Evolutionary conservation across 2,888 invertebrate genomes (phyloP).

Genomic region (Tetragnatha montana): DNA sequence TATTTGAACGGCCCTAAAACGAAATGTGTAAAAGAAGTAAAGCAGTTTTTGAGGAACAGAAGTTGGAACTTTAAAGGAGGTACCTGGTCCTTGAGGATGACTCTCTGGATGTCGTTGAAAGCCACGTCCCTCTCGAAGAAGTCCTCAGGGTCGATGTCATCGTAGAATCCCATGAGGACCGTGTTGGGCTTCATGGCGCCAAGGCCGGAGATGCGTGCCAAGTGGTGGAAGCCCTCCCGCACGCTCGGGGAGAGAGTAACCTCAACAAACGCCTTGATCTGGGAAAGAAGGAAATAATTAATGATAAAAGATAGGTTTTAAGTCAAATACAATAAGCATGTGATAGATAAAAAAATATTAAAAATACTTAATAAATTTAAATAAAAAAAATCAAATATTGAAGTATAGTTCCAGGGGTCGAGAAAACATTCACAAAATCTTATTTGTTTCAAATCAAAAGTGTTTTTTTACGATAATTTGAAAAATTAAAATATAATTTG

Average conservation of each 20-base stretch:
- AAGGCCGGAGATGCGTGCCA: slow-evolving; percentile 92
- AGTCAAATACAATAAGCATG: neutral
- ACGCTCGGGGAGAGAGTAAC: slow-evolving; percentile 90
- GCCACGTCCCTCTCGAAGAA: slow-evolving; percentile 80
- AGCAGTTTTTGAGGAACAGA: too few relatives aligned
- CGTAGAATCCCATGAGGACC: slow-evolving; percentile 94
- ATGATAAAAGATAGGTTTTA: neutral
- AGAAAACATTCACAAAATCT: too few relatives aligned
- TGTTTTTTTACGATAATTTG: too few relatives aligned
- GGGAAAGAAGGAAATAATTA: slow-evolving; percentile 65
- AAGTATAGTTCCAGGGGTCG: too few relatives aligned
- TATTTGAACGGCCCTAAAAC: too few relatives aligned
- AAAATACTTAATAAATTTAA: too few relatives aligned
- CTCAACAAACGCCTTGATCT: slow-evolving; percentile 96
- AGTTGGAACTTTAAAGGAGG: too few relatives aligned
- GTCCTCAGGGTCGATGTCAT: slow-evolving; percentile 84
- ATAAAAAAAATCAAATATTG: too few relatives aligned
- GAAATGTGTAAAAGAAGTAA: too few relatives aligned
- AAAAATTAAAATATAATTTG: too few relatives aligned
- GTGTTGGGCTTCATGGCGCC: slow-evolving; percentile 99
- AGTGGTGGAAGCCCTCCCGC: slow-evolving; percentile 92
- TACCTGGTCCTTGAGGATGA: slow-evolving; percentile 63
- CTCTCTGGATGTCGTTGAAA: slow-evolving; percentile 70
- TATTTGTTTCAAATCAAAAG: too few relatives aligned
- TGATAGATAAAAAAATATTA: too few relatives aligned